Evolutionary conservation across 1,140 invertebrate genomes (phyloP), one percentile per base, ranked within the genome.

Genomic region (Melanaphis sacchari): DNA sequence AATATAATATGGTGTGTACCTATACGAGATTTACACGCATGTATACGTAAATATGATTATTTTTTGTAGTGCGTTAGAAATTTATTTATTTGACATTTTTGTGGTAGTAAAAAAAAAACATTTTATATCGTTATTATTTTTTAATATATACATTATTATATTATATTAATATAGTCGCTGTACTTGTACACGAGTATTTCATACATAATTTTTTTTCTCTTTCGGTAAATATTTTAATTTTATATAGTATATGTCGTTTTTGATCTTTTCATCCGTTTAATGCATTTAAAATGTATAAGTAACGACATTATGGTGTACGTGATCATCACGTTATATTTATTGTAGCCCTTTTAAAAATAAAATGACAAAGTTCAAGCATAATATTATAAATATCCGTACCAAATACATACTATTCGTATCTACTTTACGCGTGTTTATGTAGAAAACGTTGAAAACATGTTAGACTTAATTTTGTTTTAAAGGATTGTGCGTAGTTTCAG

Each of bases 131-230:
- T 76, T 76, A 76, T 76, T 76, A 76, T 76, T 76, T 76, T 76
- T 76, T 76, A 76, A 76, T 76, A n/a, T 76, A 76, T 76, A 76
- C 59, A n/a, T n/a, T 76, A 76, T 76, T n/a, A 76, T n/a, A 76
- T 76, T 18, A 76, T 76, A 76, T n/a, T 76, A 76, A 76, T 22
- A n/a, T 76, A 76, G 15, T 76, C 59, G 15, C 11, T n/a, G 59
- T 76, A 76, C 59, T 76, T 18, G 59, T 76, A 76, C 5, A 21
- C 59, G 31, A 66, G 59, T 76, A 5, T 76, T 31, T 76, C 36
- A 18, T 76, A 76, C 59, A n/a, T 76, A n/a, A 76, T n/a, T n/a
- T 76, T 76, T 76, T 76, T n/a, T 76, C 31, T 76, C 15, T n/a
- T 76, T n/a, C 31, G 59, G 59, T 18, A 76, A 76, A 76, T 76